Evolutionary conservation across 2,113 vertebrate genomes (phyloP).

Genomic region (Leptodactylus fuscus): DNA sequence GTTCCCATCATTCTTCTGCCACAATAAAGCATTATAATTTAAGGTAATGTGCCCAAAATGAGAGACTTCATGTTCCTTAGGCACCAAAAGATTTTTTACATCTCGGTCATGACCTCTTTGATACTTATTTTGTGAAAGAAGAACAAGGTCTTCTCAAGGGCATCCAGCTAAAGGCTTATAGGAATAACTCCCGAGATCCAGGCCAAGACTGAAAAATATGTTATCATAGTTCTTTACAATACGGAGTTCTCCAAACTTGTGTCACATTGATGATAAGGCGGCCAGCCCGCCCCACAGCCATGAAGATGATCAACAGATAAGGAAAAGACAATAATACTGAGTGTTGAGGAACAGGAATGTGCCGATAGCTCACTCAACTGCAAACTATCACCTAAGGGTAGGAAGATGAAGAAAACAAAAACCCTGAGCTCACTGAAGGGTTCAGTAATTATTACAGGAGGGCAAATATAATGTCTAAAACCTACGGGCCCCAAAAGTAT

Average conservation of each 20-base stretch:
- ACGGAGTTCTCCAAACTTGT: background rate
- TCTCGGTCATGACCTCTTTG: background rate
- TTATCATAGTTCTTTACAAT: background rate
- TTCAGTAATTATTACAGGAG: background rate
- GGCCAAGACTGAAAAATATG: background rate
- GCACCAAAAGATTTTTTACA: background rate
- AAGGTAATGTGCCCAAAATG: constrained; percentile 7
- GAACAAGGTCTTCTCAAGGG: constrained; percentile 13
- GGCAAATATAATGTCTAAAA: background rate
- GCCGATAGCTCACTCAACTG: background rate
- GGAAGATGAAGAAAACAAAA: background rate
- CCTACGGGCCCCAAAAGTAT: background rate
- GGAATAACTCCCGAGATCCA: background rate
- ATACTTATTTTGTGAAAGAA: background rate
- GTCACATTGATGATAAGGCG: background rate
- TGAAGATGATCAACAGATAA: background rate
- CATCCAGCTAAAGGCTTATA: constrained; percentile 1
- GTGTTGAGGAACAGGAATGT: background rate
- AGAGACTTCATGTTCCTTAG: background rate
- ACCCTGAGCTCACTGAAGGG: background rate
- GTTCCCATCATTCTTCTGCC: background rate
- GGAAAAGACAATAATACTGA: background rate
- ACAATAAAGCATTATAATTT: constrained; percentile 30
- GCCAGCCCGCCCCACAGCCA: background rate
- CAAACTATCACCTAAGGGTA: too few relatives aligned